phyloP scores from a whole-genome alignment of 2,888 invertebrate genomes.

The Arrhopalites spinosus region DNA sequence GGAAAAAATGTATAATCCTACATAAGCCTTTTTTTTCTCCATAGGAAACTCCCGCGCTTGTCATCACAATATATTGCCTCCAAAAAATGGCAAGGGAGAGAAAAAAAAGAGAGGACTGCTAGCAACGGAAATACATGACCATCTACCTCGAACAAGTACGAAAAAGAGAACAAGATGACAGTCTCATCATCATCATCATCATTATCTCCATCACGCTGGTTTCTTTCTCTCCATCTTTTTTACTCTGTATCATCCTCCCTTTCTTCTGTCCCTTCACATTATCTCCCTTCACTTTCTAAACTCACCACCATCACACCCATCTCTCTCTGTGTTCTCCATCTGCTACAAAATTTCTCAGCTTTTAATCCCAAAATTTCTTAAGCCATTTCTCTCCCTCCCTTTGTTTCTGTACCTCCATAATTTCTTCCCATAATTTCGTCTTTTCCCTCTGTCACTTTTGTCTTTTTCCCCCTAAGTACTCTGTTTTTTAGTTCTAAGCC shows the following conservation, averaged over 20 bases:
- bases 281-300: not conserved
- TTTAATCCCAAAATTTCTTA: slow-evolving; percentile 32
- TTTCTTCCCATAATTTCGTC: not conserved
- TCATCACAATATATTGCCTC: slow-evolving; percentile 25
- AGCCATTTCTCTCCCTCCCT: slow-evolving; percentile 9
- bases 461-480: not conserved
- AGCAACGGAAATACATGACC: slow-evolving; percentile 1
- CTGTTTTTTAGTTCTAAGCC: too few species aligned
- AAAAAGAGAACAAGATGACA: slow-evolving; percentile 22
- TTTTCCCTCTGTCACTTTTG: not conserved
- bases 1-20: slow-evolving; percentile 30
- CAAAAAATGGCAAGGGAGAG: not conserved
- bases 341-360: slow-evolving; percentile 29
- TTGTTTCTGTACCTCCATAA: not conserved
- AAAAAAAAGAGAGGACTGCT: not conserved
- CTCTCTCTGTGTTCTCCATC: slow-evolving; percentile 9
- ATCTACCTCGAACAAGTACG: not conserved
- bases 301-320: slow-evolving; percentile 3
- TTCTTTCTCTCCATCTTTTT: slow-evolving; percentile 2
- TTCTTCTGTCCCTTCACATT: not conserved
- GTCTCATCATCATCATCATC: slow-evolving; percentile 36
- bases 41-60: not conserved
- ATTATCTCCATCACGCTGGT: slow-evolving; percentile 32
- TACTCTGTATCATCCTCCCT: slow-evolving; percentile 7
- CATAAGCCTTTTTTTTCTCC: slow-evolving; percentile 16